Evolutionary conservation across 2,888 invertebrate species (phyloP).

Genomic region (Pyralis farinalis): DNA sequence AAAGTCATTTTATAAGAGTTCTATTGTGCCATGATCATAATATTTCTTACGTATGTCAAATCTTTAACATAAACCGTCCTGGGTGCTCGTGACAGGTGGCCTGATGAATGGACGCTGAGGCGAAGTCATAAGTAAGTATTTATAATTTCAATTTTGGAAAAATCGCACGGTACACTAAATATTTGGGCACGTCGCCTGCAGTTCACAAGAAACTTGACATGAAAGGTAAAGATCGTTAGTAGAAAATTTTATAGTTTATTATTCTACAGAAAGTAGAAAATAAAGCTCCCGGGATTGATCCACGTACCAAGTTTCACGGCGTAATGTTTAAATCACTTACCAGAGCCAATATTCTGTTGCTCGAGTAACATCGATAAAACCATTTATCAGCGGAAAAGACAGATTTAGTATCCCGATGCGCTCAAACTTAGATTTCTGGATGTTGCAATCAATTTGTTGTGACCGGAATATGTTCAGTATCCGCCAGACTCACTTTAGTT

Average conservation of each 20-base stretch:
- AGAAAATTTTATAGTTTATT: neutral
- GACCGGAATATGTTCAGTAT: conserved; percentile 1
- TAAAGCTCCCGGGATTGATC: neutral
- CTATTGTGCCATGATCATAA: too few relatives aligned
- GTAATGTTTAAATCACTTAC: conserved; percentile 19
- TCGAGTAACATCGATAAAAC: conserved; percentile 16
- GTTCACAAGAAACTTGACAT: too few relatives aligned
- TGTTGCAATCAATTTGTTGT: neutral
- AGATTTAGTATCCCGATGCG: conserved; percentile 20
- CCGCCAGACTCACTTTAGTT: neutral
- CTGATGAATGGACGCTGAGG: too few relatives aligned
- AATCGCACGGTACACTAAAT: too few relatives aligned
- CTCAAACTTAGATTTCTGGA: conserved; percentile 13
- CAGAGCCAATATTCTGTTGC: conserved; percentile 16
- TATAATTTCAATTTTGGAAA: too few relatives aligned
- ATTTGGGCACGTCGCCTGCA: too few relatives aligned
- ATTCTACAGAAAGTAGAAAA: neutral
- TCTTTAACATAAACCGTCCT: too few relatives aligned
- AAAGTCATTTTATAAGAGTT: too few relatives aligned
- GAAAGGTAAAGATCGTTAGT: too few relatives aligned
- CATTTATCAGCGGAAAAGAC: conserved; percentile 21
- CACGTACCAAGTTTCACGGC: conserved; percentile 6
- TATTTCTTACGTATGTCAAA: too few relatives aligned
- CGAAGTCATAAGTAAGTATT: too few relatives aligned
- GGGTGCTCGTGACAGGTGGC: too few relatives aligned